Base-by-base conservation (phyloP, 1,140 invertebrate genomes). In the Drosophila lacertosa region DNA sequence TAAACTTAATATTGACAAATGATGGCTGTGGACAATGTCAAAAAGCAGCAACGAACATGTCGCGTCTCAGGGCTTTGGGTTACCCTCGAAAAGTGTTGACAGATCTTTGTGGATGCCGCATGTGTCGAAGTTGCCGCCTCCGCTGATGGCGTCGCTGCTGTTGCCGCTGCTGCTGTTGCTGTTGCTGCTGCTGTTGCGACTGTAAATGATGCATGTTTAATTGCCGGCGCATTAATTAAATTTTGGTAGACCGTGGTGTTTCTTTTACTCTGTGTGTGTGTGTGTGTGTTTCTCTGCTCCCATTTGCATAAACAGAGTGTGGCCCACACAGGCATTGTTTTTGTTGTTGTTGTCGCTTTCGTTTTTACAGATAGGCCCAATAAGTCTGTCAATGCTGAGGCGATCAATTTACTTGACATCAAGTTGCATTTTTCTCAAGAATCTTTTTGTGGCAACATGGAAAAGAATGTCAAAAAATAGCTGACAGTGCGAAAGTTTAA, bases 171-270 rank as follows among this genome's bases (percentile, higher is more conserved):
- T 51, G 76, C 63, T 65, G 57, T 44, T 59, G 78, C 68, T 54
- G 65, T 47, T 65, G 66, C 74, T 54, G 57, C 64, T 60, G 70
- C 55, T 42, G 67, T 67, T 53, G 81, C 48, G 71, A 68, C 80
- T 79, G 82, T 86, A 88, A 86, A 86, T 86, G 81, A 86, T 86
- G 81, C 82, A 86, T 86, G 81, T 88, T 86, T 86, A 86, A 86
- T 86, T 86, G 81, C 81, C 81, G 66, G 62, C 81, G 81, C 82
- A 86, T 86, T 88, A 86, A 86, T 86, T 86, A 78, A 81, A 82
- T 88, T 86, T 86, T 86, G 67, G 67, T 53, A 63, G 77, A 68
- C 58, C 57, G 44, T 59, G 64, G 42, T 40, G 16, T 50, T 53
- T 70, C 45, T 59, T 48, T 22, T 1, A 59, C n/a, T 48, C 29